These are phyloP conservation scores for Nymphicus hollandicus DNA, from an alignment of 2,113 vertebrate species.

Conservation along the genomic window DNA sequence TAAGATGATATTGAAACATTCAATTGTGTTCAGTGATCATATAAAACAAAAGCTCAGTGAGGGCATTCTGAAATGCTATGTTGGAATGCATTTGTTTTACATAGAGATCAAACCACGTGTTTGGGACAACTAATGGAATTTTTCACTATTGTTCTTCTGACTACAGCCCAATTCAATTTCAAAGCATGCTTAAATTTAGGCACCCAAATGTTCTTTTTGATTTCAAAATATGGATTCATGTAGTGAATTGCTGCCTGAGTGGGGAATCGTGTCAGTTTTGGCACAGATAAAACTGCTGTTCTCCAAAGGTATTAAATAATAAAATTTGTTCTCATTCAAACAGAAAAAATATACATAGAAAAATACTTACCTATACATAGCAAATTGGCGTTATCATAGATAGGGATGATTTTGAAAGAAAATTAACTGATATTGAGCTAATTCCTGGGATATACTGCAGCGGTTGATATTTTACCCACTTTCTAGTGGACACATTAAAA, in stretches of 20 bases:
- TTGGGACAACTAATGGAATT: slow-evolving; percentile 8
- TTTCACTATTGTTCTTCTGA: slow-evolving; percentile 20
- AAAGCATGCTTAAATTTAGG: neutral
- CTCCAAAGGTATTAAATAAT: neutral
- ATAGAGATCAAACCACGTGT: neutral
- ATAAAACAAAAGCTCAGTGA: neutral
- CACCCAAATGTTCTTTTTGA: neutral
- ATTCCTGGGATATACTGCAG: neutral
- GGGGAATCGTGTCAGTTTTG: neutral
- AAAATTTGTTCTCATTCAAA: neutral
- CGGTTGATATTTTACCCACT: neutral
- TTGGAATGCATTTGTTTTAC: neutral
- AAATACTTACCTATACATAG: neutral
- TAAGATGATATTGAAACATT: neutral
- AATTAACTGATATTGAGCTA: neutral
- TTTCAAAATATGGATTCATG: neutral
- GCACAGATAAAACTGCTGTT: neutral
- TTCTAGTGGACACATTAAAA: neutral
- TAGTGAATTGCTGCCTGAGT: neutral
- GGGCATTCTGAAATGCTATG: neutral
- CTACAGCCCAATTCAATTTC: neutral
- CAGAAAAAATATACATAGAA: neutral
- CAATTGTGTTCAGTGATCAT: neutral
- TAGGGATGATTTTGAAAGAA: neutral
- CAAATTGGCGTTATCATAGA: neutral